phyloP scores from a whole-genome alignment of 2,888 invertebrate genomes.

The Campoletis raptor region DNA sequence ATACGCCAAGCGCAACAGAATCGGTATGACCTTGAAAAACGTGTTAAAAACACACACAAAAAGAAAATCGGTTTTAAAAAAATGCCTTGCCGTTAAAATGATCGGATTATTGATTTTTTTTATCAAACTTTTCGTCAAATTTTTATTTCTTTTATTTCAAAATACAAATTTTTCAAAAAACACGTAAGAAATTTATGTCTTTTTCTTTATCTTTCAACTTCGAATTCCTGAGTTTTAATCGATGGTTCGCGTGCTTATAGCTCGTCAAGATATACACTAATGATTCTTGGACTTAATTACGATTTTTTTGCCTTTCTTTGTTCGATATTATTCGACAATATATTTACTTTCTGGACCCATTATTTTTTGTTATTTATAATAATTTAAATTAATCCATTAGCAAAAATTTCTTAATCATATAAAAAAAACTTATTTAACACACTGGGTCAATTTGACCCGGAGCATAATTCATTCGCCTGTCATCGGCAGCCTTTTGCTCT shows the following conservation, averaged over 20 bases:
- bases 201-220: background rate
- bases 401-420: background rate
- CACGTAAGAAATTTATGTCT: too few relatives aligned
- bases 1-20: constrained; percentile 86
- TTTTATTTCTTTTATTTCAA: too few relatives aligned
- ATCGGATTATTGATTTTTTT: background rate
- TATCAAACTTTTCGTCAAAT: too few relatives aligned
- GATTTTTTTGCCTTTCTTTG: background rate
- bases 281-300: background rate
- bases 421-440: too few relatives aligned
- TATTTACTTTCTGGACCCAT: background rate
- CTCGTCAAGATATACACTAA: background rate
- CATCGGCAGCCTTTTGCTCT: too few relatives aligned
- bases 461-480: too few relatives aligned
- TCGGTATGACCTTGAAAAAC: constrained; percentile 81
- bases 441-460: too few relatives aligned
- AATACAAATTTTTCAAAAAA: too few relatives aligned
- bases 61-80: background rate
- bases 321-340: background rate
- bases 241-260: background rate
- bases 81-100: background rate
- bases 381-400: background rate
- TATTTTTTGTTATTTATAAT: background rate
- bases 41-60: background rate
- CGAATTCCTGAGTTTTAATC: background rate